Percentiles rank a stretch among this genome's conserved stretches.
Conservation (phyloP, 2,888 invertebrate genomes). For the Dasysyrphus albostriatus region DNA sequence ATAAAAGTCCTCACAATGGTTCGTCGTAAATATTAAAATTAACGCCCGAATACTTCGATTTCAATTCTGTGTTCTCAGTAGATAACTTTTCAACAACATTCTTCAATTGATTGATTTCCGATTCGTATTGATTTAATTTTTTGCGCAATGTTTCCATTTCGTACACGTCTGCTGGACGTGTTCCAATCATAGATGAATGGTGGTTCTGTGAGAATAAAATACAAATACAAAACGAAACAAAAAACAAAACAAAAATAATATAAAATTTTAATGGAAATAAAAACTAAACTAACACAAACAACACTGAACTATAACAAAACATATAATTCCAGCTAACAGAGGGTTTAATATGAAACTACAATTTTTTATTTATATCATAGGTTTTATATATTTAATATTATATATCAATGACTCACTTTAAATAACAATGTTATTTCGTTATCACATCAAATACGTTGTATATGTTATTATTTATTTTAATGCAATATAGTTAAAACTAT, state of each 20-base stretch:
- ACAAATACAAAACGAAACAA: conserved; percentile 60
- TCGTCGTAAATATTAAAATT: conserved; percentile 82
- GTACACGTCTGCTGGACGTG: conserved; percentile 45
- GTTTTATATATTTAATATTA: conserved; percentile 42
- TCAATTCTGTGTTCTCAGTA: conserved; percentile 91
- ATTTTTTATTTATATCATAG: conserved; percentile 27
- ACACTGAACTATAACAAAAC: conserved; percentile 2
- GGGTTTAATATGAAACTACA: conserved; percentile 49
- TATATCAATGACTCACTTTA: conserved; percentile 49
- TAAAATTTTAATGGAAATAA: conserved; percentile 40
- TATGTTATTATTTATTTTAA: conserved; percentile 35
- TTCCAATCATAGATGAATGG: conserved; percentile 55
- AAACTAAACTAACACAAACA: conserved; percentile 7
- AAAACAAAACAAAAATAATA: conserved; percentile 62
- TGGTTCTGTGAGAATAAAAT: conserved; percentile 76
- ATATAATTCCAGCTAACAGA: neutral
- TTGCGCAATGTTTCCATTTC: conserved; percentile 83
- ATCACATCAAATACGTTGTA: conserved; percentile 58
- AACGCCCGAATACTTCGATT: conserved; percentile 84
- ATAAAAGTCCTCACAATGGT: conserved; percentile 81
- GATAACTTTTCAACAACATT: conserved; percentile 90
- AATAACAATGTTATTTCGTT: conserved; percentile 65
- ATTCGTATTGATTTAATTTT: conserved; percentile 82
- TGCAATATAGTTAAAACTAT: conserved; percentile 30
- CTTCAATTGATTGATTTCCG: conserved; percentile 83